These are phyloP conservation scores for Drosophila borborema DNA, from an alignment of 2,888 invertebrate genomes.

Conservation along the genomic window DNA sequence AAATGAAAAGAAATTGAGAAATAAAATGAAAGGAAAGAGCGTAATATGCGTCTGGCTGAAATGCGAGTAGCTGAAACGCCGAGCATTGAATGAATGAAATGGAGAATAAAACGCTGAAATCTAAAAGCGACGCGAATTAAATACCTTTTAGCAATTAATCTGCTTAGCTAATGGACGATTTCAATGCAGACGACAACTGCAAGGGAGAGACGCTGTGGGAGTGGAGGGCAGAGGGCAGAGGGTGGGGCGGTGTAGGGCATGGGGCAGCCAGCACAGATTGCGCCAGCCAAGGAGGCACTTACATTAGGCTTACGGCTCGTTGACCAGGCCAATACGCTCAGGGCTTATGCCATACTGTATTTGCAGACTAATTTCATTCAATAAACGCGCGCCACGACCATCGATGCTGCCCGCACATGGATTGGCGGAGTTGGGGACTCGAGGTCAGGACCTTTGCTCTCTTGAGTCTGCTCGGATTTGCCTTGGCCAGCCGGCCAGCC, in stretches of 20 bases:
- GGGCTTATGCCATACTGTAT: constrained; percentile 51
- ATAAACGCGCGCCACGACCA: constrained; percentile 60
- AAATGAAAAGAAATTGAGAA: constrained; percentile 57
- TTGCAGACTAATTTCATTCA: constrained; percentile 75
- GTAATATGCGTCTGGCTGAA: constrained; percentile 58
- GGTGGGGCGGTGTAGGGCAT: neutral
- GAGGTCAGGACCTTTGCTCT: constrained; percentile 3
- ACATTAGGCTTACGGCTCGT: constrained; percentile 61
- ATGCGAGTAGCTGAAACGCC: constrained; percentile 14
- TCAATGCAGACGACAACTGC: constrained; percentile 68
- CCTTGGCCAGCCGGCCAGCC: constrained; percentile 1
- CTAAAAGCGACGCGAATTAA: constrained; percentile 82
- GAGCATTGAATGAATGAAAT: constrained; percentile 44
- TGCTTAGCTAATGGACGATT: constrained; percentile 83
- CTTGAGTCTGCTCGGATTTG: constrained; percentile 10
- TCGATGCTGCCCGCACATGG: constrained; percentile 47
- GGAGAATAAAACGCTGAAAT: constrained; percentile 52
- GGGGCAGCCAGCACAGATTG: constrained; percentile 31
- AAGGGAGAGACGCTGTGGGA: neutral
- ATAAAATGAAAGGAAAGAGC: constrained; percentile 55
- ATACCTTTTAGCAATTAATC: constrained; percentile 84
- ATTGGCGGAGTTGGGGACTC: neutral
- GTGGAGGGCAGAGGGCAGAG: no score
- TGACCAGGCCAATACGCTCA: constrained; percentile 55
- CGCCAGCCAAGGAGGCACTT: constrained; percentile 46